Percentiles rank a stretch among this genome's conserved stretches.
phyloP scores from a whole-genome alignment of 2,888 invertebrate species.

The Lampropteryx suffumata region DNA sequence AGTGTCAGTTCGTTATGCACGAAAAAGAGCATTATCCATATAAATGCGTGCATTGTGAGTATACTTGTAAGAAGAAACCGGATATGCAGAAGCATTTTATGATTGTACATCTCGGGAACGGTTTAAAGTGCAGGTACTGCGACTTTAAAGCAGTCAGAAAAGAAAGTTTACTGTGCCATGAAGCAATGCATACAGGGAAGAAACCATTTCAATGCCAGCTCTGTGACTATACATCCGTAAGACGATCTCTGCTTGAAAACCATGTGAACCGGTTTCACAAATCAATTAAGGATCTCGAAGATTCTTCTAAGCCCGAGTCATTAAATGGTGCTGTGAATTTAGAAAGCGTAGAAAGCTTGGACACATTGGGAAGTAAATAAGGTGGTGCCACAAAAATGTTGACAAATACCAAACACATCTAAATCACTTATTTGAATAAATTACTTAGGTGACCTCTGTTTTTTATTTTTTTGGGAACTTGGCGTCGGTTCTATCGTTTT shows the following conservation, averaged over 20 bases:
- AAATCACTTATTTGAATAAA: too few species aligned
- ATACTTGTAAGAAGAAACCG: constrained; percentile 55
- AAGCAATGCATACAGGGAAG: constrained; percentile 55
- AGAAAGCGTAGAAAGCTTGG: too few species aligned
- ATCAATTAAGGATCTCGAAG: too few species aligned
- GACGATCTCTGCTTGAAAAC: constrained; percentile 48
- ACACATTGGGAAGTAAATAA: too few species aligned
- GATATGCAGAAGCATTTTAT: constrained; percentile 59
- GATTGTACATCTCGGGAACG: constrained; percentile 51
- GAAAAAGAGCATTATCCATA: constrained; percentile 57
- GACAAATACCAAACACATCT: too few species aligned
- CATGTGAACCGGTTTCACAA: constrained; percentile 52
- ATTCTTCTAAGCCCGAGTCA: too few species aligned
- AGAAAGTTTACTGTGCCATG: constrained; percentile 56
- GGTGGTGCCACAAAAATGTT: too few species aligned
- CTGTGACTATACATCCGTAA: constrained; percentile 54
- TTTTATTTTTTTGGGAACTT: too few species aligned
- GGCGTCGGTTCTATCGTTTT: too few species aligned
- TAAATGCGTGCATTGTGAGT: constrained; percentile 54
- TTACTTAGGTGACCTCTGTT: too few species aligned
- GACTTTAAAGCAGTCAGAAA: constrained; percentile 52
- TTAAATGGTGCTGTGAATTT: too few species aligned
- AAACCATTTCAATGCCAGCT: constrained; percentile 58
- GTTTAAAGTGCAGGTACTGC: constrained; percentile 57
- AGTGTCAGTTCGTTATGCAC: constrained; percentile 58